These are phyloP conservation scores for Drosophila formosana DNA, from an alignment of 2,888 invertebrate genomes.

Conservation along the genomic window DNA sequence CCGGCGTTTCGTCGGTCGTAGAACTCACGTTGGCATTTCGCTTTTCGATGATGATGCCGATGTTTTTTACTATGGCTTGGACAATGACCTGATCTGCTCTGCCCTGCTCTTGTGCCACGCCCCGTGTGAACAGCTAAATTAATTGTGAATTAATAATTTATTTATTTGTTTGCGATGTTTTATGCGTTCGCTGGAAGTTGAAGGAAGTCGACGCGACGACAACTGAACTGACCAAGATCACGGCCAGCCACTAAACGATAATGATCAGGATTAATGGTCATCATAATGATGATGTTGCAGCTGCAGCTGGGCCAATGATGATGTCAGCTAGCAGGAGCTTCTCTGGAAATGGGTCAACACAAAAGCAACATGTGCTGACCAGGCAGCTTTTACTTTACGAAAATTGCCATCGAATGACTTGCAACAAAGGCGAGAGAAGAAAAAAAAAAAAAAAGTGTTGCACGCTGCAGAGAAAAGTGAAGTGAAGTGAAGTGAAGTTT, in stretches of 20 bases:
- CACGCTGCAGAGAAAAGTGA: constrained; percentile 35
- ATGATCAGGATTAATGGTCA: constrained; percentile 3
- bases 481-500: constrained; percentile 62
- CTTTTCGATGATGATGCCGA: neutral
- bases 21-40: constrained; percentile 29
- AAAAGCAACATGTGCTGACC: constrained; percentile 46
- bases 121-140: constrained; percentile 32
- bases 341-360: constrained; percentile 64
- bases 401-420: constrained; percentile 37
- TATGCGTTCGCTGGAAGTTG: constrained; percentile 8
- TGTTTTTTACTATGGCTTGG: neutral
- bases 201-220: constrained; percentile 22
- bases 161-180: constrained; percentile 16
- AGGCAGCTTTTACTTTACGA: constrained; percentile 63
- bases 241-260: constrained; percentile 25
- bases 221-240: constrained; percentile 39
- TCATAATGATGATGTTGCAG: constrained; percentile 1
- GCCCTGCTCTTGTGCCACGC: constrained; percentile 29
- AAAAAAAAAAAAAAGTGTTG: neutral
- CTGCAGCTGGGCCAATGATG: constrained; percentile 11
- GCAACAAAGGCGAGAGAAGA: constrained; percentile 16
- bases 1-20: constrained; percentile 13
- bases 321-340: constrained; percentile 26
- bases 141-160: constrained; percentile 60
- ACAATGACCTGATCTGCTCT: neutral